Conservation (phyloP, 2,797 vertebrate species). For the Esox masquinongy region DNA sequence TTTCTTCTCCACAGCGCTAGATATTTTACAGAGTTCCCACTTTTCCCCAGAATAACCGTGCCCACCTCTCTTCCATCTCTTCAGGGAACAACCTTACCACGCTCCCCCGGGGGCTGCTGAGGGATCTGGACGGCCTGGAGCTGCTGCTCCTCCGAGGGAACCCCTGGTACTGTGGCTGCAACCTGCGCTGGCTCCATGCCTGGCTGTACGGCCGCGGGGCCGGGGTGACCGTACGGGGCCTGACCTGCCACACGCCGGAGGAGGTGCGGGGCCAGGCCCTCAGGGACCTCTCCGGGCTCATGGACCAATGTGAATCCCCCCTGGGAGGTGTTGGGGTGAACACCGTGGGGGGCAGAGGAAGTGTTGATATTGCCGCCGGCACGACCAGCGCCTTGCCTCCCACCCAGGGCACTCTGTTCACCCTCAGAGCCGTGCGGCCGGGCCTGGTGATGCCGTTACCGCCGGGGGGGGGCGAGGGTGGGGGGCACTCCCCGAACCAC, state of each 20-base stretch:
- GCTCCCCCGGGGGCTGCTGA: conserved; percentile 86
- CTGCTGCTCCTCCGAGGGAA: conserved; percentile 88
- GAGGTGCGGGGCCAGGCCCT: conserved; percentile 84
- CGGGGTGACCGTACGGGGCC: conserved; percentile 85
- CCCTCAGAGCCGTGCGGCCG: conserved; percentile 82
- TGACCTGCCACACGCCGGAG: conserved; percentile 90
- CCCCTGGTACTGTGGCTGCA: conserved; percentile 94
- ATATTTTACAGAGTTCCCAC: too few species aligned
- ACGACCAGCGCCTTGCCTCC: conserved; percentile 67
- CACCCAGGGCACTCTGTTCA: conserved; percentile 89
- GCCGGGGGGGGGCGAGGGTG: conserved; percentile 76
- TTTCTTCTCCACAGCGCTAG: too few species aligned
- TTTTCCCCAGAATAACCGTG: background rate
- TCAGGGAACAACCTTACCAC: conserved; percentile 88
- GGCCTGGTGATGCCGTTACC: conserved; percentile 80
- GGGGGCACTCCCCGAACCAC: conserved; percentile 76
- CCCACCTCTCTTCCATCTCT: background rate
- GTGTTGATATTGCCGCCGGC: conserved; percentile 28
- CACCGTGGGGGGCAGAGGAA: conserved; percentile 24
- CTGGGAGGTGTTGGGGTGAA: conserved; percentile 57
- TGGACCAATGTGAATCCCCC: conserved; percentile 86
- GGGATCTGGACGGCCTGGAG: conserved; percentile 86
- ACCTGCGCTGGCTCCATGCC: conserved; percentile 89
- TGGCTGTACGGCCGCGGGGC: conserved; percentile 84
- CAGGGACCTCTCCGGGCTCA: conserved; percentile 83